These are phyloP conservation scores for Atrichornis clamosus DNA, from an alignment of 2,113 vertebrate species.

Conservation along the genomic window DNA sequence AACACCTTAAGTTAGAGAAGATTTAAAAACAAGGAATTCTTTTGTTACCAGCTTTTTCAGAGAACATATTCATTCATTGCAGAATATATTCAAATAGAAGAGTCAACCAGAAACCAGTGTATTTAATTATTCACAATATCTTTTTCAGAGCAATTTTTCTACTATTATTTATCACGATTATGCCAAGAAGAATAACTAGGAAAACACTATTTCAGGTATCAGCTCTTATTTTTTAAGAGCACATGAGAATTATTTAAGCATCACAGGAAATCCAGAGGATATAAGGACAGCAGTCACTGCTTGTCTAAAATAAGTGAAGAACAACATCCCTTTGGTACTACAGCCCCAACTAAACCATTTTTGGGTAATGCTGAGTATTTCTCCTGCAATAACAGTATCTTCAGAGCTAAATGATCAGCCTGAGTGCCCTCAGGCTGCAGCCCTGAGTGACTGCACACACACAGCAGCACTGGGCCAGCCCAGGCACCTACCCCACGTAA, in stretches of 20 bases:
- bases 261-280: not conserved
- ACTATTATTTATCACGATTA: not conserved
- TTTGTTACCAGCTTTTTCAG: not conserved
- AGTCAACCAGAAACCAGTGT: not conserved
- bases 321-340: fast-evolving
- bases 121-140: fast-evolving
- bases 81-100: not conserved
- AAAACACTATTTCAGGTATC: not conserved
- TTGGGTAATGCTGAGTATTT: not conserved
- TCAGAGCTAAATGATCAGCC: not conserved
- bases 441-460: too few relatives aligned
- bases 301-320: not conserved
- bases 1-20: not conserved
- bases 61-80: fast-evolving
- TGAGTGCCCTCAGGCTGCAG: not conserved
- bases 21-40: not conserved
- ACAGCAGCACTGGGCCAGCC: not conserved
- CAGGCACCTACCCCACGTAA: constrained; percentile 72
- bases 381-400: not conserved
- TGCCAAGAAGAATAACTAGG: not conserved
- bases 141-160: not conserved
- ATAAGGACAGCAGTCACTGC: not conserved
- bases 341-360: not conserved
- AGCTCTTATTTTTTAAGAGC: not conserved
- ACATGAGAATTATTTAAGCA: not conserved